Base-by-base conservation (phyloP, 2,113 vertebrate species). In the Lophura nycthemera region DNA sequence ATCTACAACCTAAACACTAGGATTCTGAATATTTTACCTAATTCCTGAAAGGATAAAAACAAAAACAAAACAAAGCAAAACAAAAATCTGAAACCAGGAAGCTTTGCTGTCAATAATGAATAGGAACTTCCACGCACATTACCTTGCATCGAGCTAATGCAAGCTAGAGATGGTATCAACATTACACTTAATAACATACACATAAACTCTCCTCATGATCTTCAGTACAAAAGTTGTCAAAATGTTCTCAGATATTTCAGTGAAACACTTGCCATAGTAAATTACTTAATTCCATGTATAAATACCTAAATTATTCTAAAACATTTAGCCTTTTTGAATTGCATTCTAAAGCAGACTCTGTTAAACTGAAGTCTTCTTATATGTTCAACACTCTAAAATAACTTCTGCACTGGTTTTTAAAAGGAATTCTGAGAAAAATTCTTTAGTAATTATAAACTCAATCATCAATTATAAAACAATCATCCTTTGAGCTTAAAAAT, bases 21-120 rank as follows among this genome's bases (percentile, higher is more conserved):
- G 77, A 94, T 91, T 95, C 89, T 59, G 22, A 86, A 82, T 24
- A 48, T 87, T 94, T 95, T 95, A 89, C 40, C 78, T 94, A 89
- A 89, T 94, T 85, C 50, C 75, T 86, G 82, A 70, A 88, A 79
- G 82, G 89, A 63, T 59, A 66, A 89, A 91, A 90, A 6, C 24
- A 60, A 60, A 21, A 59, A 21, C 32, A 30, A 56, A 16, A 57
- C 54, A n/a, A 59, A 59, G 10, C 54, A 57, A 59, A 40, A 63
- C 61, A 79, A 40, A 10, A 2, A 9, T 22, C 66, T 50, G 48
- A 4, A 82, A 87, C 8, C 42, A 10, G 40, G 67, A 89, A 87
- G 50, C 24, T 89, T 76, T 87, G 27, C 92, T 85, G 60, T 63
- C 75, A 88, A 25, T 92, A 63, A 57, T 73, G 32, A 90, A 76